phyloP scores from a whole-genome alignment of 2,888 invertebrate genomes.

The Monopis laevigella region DNA sequence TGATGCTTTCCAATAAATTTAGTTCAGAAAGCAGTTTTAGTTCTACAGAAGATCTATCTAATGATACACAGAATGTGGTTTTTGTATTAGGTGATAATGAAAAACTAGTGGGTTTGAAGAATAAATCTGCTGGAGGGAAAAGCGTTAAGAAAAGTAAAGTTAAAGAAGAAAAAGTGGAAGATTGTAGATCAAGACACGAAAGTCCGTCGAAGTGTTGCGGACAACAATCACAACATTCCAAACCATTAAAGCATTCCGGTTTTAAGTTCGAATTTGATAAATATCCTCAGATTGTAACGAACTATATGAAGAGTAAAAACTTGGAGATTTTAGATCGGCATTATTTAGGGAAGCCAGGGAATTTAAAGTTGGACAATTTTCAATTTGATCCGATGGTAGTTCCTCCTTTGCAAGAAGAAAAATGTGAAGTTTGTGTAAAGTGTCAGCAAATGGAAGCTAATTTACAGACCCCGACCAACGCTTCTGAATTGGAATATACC shows the following conservation, averaged over 20 bases:
- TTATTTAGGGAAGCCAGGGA: conserved; percentile 65
- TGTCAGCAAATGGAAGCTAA: conserved; percentile 64
- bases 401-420: conserved; percentile 51
- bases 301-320: conserved; percentile 80
- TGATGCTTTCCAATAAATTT: conserved; percentile 35
- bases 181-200: conserved; percentile 26
- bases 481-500: conserved; percentile 73
- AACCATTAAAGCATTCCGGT: conserved; percentile 72
- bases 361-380: conserved; percentile 60
- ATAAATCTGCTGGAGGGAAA: conserved; percentile 49
- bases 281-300: conserved; percentile 77
- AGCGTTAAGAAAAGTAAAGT: conserved; percentile 46
- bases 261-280: conserved; percentile 79
- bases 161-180: conserved; percentile 30
- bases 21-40: conserved; percentile 45
- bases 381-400: conserved; percentile 60
- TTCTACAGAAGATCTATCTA: conserved; percentile 35
- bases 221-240: conserved; percentile 66
- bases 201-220: conserved; percentile 55
- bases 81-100: conserved; percentile 80
- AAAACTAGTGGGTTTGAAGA: conserved; percentile 72
- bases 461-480: conserved; percentile 81
- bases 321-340: conserved; percentile 70
- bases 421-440: conserved; percentile 63
- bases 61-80: conserved; percentile 62